Evolutionary conservation across 1,140 invertebrate species (phyloP).

Genomic region (Pseudomyrmex dendroicus): DNA sequence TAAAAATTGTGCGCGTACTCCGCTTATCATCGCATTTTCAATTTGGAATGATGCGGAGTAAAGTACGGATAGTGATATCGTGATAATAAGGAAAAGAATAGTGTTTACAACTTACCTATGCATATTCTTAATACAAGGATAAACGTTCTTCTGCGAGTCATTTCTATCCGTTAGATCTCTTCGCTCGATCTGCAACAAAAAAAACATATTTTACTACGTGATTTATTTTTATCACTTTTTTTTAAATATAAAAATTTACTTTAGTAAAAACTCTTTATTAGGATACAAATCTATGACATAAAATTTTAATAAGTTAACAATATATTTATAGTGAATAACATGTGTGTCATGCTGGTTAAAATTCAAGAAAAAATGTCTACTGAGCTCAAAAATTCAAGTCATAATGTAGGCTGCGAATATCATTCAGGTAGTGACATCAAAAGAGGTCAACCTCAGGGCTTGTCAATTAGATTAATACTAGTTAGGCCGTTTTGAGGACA

Average conservation of each 20-base stretch:
- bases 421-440: slow-evolving; percentile 45
- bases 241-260: neutral
- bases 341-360: neutral
- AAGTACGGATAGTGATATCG: neutral
- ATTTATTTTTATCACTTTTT: neutral
- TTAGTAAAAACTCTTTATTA: neutral
- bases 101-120: slow-evolving; percentile 61
- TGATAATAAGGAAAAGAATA: neutral
- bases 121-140: slow-evolving; percentile 52
- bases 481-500: slow-evolving; percentile 26
- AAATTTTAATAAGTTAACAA: too few species aligned
- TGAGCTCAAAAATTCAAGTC: neutral
- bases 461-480: slow-evolving; percentile 68
- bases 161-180: slow-evolving; percentile 67
- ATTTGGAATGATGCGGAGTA: neutral
- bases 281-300: neutral
- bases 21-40: neutral
- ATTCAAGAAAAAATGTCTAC: slow-evolving; percentile 32
- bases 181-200: slow-evolving; percentile 65
- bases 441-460: slow-evolving; percentile 64
- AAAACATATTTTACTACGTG: neutral
- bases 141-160: slow-evolving; percentile 63
- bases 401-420: slow-evolving; percentile 13
- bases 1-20: slow-evolving; percentile 10
- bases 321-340: neutral